Evolutionary conservation across 2,888 invertebrate genomes (phyloP), one percentile per base, ranked within the genome.

Genomic region (Peribatodes rhomboidaria): DNA sequence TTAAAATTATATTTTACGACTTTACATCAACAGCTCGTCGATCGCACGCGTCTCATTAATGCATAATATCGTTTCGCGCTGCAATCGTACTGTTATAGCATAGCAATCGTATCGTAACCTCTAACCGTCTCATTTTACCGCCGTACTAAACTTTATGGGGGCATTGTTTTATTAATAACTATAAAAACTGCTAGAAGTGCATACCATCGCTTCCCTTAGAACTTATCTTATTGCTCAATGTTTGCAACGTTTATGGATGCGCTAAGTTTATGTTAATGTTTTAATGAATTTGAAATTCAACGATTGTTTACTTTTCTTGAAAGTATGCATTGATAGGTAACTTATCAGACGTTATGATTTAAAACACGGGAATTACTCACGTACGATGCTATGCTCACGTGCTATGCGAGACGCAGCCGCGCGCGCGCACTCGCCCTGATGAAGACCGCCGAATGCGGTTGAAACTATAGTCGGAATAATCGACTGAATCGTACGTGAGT

Each of bases 91-190:
- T 22, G 35, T 13, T n/a, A 33, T 33, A 54, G 18, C 13, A 44
- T 2, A 10, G 37, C 14, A 53, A 58, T 63, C 65, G 68, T 57
- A 22, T 65, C 69, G 69, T 42, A 59, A 41, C 16, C 10, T 60
- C 11, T 75, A 75, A 69, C 54, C 44, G 62, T 41, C 60, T 68
- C 67, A 65, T 62, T 68, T 71, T 71, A 75, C 77, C 72, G 75
- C 71, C 78, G 78, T 76, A 84, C 80, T 88, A 87, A 87, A 86
- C 64, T 91, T 90, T 91, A 91, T 72, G 86, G 79, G 74, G 77
- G 85, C 83, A 90, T 90, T 91, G 90, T 90, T 91, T 91, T 91
- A 91, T 90, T 90, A 90, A 90, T 90, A 91, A 89, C 91, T 87
- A 90, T 90, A 91, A 91, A 91, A 90, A 88, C 82, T 84, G 80